phyloP scores from a whole-genome alignment of 2,113 vertebrate genomes.

The Vombatus ursinus region DNA sequence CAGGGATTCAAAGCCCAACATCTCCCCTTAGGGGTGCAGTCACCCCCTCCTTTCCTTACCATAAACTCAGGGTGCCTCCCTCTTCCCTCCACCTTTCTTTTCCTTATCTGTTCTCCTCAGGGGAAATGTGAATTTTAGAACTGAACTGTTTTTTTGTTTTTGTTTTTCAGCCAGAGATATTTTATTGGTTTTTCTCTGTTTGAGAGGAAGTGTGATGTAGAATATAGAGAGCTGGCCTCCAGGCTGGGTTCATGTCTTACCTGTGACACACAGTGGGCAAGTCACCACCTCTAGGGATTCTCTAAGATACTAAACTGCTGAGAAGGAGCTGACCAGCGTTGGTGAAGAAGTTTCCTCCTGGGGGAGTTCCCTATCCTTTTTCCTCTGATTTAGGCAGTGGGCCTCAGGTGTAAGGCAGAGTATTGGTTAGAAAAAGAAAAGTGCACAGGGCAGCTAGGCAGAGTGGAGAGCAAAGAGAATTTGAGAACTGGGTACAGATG shows the following conservation, averaged over 20 bases:
- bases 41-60: not conserved
- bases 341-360: too few relatives aligned
- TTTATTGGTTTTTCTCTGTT: conserved; percentile 52
- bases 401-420: conserved; percentile 58
- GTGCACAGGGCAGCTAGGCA: too few relatives aligned
- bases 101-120: not conserved
- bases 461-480: too few relatives aligned
- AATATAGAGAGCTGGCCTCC: too few relatives aligned
- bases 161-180: not conserved
- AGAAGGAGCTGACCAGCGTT: too few relatives aligned
- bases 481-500: too few relatives aligned
- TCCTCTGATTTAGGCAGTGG: too few relatives aligned
- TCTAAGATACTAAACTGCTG: too few relatives aligned
- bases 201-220: not conserved
- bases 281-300: too few relatives aligned
- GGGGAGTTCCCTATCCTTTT: too few relatives aligned
- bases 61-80: not conserved
- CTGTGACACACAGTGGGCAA: too few relatives aligned
- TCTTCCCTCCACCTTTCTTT: not conserved
- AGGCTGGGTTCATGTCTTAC: too few relatives aligned
- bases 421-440: not conserved
- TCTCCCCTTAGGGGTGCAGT: not conserved
- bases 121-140: conserved; percentile 1
- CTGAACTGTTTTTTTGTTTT: not conserved
- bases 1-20: not conserved